A percentile compares a stretch with the other conserved stretches of the same genome.
Conservation (phyloP, 1,140 invertebrate genomes). For the Zaprionus camerounensis region DNA sequence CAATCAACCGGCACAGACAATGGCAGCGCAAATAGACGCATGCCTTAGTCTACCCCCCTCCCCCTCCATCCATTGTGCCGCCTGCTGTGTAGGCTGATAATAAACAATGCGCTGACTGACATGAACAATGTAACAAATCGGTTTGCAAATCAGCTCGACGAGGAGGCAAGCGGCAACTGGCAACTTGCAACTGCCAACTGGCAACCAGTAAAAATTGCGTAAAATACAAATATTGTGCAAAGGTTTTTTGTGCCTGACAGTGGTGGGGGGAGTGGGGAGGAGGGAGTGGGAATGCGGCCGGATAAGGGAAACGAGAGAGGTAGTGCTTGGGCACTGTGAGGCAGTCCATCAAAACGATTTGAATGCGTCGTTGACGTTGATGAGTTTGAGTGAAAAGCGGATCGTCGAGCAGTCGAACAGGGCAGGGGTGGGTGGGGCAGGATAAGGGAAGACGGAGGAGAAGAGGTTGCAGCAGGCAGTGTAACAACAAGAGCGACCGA, state of each 20-base stretch:
- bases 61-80: background rate
- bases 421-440: background rate
- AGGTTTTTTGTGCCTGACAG: slow-evolving; percentile 62
- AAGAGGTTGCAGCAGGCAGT: background rate
- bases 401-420: slow-evolving; percentile 46
- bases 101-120: slow-evolving; percentile 76
- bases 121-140: slow-evolving; percentile 77
- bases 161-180: background rate
- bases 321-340: slow-evolving; percentile 19
- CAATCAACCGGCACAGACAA: slow-evolving; percentile 65
- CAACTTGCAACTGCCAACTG: slow-evolving; percentile 52
- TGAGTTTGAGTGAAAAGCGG: slow-evolving; percentile 82
- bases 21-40: slow-evolving; percentile 52
- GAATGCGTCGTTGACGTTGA: slow-evolving; percentile 84
- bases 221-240: slow-evolving; percentile 83
- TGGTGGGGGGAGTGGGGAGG: slow-evolving; percentile 12
- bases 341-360: slow-evolving; percentile 83
- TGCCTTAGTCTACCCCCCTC: slow-evolving; percentile 26
- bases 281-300: background rate
- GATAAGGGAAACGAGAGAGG: slow-evolving; percentile 23
- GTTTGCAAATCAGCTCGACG: slow-evolving; percentile 68
- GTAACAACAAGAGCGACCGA: slow-evolving; percentile 23
- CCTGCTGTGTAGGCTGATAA: slow-evolving; percentile 48
- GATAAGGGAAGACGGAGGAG: too few relatives aligned
- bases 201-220: slow-evolving; percentile 79